Evolutionary conservation across 2,113 vertebrate genomes (phyloP).

Genomic region (Anas platyrhynchos): DNA sequence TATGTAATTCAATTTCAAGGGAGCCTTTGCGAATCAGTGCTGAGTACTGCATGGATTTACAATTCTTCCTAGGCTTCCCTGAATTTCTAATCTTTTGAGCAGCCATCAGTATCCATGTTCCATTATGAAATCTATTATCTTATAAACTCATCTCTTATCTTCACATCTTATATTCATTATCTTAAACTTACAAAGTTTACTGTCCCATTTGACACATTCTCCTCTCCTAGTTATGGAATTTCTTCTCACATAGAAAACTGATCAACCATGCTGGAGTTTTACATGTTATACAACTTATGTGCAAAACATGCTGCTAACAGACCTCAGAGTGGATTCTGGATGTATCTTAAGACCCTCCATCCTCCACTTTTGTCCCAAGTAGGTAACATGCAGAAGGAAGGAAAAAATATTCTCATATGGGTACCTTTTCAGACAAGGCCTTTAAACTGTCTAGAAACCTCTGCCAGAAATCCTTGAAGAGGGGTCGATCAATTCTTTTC

Average conservation of each 20-base stretch:
- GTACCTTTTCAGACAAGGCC: constrained; percentile 95
- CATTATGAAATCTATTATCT: neutral
- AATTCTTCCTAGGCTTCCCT: neutral
- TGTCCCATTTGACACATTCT: neutral
- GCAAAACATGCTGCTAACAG: neutral
- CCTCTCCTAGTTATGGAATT: neutral
- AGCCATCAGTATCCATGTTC: neutral
- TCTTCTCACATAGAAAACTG: neutral
- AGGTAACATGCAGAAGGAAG: neutral
- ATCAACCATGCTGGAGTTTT: neutral
- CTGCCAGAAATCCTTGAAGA: constrained; percentile 98
- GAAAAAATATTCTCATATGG: neutral
- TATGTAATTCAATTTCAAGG: neutral
- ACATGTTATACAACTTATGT: accelerated
- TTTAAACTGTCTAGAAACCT: constrained; percentile 91
- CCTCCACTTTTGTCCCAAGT: neutral
- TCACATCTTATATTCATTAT: neutral
- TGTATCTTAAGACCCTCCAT: neutral
- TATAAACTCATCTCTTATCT: neutral
- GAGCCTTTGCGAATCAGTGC: neutral
- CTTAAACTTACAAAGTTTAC: neutral
- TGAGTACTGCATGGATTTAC: neutral
- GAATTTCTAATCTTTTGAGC: neutral
- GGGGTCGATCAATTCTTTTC: constrained; percentile 92
- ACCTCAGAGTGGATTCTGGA: neutral